Evolutionary conservation across 2,797 vertebrate species (phyloP).

Genomic region (Peromyscus nudipes): DNA sequence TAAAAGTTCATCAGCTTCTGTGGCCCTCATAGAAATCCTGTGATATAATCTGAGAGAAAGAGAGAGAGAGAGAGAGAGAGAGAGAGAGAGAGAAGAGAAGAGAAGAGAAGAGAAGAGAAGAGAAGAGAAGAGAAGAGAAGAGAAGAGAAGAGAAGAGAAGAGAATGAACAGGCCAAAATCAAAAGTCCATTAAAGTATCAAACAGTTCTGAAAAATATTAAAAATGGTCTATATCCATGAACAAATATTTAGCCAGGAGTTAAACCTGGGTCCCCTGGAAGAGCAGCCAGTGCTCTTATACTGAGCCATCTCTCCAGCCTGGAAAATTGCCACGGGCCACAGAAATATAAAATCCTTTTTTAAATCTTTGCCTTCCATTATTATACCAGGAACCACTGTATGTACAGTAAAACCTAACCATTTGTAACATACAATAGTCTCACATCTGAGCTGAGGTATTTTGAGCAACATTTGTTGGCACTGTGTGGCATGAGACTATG

Average conservation of each 20-base stretch:
- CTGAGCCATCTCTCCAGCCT: not conserved
- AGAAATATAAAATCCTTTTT: not conserved
- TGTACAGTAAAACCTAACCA: not conserved
- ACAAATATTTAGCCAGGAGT: not conserved
- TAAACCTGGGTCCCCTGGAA: not conserved
- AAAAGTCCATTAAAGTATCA: not conserved
- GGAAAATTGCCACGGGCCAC: too few relatives aligned
- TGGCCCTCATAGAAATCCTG: not conserved
- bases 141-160: not conserved
- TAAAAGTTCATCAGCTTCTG: not conserved
- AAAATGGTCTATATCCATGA: not conserved
- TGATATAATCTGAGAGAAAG: not conserved
- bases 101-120: too few relatives aligned
- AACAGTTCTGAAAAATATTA: not conserved
- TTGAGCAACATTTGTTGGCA: not conserved
- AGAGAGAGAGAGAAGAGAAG: too few relatives aligned
- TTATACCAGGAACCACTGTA: not conserved
- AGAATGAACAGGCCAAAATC: not conserved
- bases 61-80: not conserved
- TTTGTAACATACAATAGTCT: not conserved
- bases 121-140: not conserved
- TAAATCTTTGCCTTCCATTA: not conserved
- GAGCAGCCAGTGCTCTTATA: not conserved
- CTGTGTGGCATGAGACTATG: not conserved
- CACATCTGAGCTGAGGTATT: not conserved